These are phyloP conservation scores for Casuarius casuarius DNA, from an alignment of 2,113 vertebrate species.

Conservation along the genomic window DNA sequence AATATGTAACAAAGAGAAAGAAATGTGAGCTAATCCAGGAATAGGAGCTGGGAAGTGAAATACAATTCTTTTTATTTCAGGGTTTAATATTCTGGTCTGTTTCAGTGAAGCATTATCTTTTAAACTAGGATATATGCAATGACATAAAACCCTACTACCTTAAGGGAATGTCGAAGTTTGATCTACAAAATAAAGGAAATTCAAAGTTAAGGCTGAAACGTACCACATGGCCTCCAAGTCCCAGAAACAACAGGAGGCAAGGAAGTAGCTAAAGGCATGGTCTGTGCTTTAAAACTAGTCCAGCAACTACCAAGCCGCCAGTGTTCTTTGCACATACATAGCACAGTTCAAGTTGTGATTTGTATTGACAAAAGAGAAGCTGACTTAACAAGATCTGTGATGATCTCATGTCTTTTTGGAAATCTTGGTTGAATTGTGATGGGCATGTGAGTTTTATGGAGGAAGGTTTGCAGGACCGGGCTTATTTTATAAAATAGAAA, in stretches of 20 bases:
- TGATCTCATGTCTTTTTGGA: not conserved
- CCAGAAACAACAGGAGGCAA: slow-evolving; percentile 57
- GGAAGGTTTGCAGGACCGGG: not conserved
- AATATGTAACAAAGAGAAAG: slow-evolving; percentile 61
- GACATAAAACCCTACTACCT: slow-evolving; percentile 52
- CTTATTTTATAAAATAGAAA: not conserved
- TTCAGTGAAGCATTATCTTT: slow-evolving; percentile 64
- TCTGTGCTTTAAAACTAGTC: slow-evolving; percentile 42
- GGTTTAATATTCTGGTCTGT: slow-evolving; percentile 50
- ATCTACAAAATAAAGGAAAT: slow-evolving; percentile 75
- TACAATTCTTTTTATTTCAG: slow-evolving; percentile 30
- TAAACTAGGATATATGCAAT: slow-evolving; percentile 53
- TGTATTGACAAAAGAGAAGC: not conserved
- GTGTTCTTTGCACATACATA: not conserved
- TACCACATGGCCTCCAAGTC: slow-evolving; percentile 70
- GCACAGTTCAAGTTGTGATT: not conserved
- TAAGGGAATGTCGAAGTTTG: slow-evolving; percentile 74
- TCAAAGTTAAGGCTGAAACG: slow-evolving; percentile 76
- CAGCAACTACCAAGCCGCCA: not conserved
- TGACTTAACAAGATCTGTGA: not conserved
- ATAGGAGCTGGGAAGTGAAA: slow-evolving; percentile 35
- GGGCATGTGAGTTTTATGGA: not conserved
- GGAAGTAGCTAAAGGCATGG: slow-evolving; percentile 64
- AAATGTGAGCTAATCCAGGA: slow-evolving; percentile 58
- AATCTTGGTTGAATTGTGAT: not conserved